Evolutionary conservation across 2,888 invertebrate species (phyloP).

Genomic region (Diaperis boleti): DNA sequence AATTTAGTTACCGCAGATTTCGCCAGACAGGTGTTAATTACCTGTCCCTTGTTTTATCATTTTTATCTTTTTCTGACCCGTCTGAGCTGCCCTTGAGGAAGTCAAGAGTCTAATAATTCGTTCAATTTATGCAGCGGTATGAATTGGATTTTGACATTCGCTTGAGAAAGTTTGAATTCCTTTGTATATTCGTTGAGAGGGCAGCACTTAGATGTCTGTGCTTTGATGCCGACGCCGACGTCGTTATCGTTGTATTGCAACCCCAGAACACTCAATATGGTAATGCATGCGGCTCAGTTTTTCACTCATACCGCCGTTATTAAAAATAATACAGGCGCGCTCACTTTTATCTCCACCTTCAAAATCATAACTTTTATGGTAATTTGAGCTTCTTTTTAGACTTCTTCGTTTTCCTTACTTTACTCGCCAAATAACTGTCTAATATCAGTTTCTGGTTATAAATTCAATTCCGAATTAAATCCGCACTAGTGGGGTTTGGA

Average conservation of each 20-base stretch:
- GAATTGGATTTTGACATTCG: slow-evolving; percentile 57
- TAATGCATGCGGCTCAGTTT: slow-evolving; percentile 44
- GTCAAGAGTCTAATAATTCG: slow-evolving; percentile 52
- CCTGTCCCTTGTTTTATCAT: background rate
- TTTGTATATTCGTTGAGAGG: slow-evolving; percentile 52
- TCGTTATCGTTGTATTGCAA: slow-evolving; percentile 55
- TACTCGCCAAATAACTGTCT: background rate
- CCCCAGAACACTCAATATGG: slow-evolving; percentile 55
- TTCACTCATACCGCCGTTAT: slow-evolving; percentile 11
- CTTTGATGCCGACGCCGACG: slow-evolving; percentile 55
- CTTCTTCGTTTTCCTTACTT: too few relatives aligned
- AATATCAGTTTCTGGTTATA: background rate
- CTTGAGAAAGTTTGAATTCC: slow-evolving; percentile 57
- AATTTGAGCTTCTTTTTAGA: too few relatives aligned
- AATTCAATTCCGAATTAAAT: background rate
- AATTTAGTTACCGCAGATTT: too few relatives aligned
- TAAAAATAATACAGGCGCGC: background rate
- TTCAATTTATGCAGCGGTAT: slow-evolving; percentile 56
- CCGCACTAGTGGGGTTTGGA: slow-evolving; percentile 4
- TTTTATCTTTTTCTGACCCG: background rate
- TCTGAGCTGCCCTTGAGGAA: background rate
- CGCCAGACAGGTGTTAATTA: too few relatives aligned
- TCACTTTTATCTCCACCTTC: background rate
- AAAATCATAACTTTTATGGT: too few relatives aligned
- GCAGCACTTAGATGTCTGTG: slow-evolving; percentile 54